Percentiles rank a stretch among this genome's conserved stretches.
phyloP scores from a whole-genome alignment of 2,888 invertebrate genomes.

The Philereme vetulata region DNA sequence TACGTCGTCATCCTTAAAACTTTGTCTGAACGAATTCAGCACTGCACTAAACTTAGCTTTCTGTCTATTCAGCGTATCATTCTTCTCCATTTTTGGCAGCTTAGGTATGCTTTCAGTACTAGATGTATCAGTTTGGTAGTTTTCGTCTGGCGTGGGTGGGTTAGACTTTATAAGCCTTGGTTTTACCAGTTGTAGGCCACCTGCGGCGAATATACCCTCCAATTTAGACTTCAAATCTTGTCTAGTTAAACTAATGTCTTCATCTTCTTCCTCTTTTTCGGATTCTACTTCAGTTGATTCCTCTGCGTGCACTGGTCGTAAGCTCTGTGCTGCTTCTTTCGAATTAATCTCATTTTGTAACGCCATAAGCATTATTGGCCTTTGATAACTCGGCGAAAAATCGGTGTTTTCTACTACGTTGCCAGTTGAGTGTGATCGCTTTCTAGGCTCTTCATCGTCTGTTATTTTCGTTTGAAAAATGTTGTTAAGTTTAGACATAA shows the following conservation, averaged over 20 bases:
- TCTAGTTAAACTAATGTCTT: conserved; percentile 62
- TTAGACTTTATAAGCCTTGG: conserved; percentile 68
- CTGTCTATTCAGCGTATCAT: conserved; percentile 75
- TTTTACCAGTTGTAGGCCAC: conserved; percentile 63
- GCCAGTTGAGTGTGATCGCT: conserved; percentile 69
- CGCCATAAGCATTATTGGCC: conserved; percentile 61
- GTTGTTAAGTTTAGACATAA: conserved; percentile 73
- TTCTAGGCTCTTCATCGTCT: conserved; percentile 60
- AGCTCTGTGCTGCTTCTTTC: conserved; percentile 52
- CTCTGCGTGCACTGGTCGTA: conserved; percentile 56
- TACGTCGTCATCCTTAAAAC: conserved; percentile 67
- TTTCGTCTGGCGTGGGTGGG: conserved; percentile 69
- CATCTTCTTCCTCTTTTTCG: conserved; percentile 33
- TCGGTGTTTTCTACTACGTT: conserved; percentile 57
- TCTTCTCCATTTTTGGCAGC: conserved; percentile 69
- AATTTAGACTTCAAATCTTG: conserved; percentile 72
- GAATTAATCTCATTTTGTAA: conserved; percentile 68
- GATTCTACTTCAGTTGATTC: conserved; percentile 40
- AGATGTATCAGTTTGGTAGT: conserved; percentile 61
- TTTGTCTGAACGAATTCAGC: conserved; percentile 71
- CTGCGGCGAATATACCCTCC: conserved; percentile 68
- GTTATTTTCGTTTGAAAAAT: conserved; percentile 69
- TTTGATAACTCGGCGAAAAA: conserved; percentile 46
- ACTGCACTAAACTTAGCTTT: conserved; percentile 72
- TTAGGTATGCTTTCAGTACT: conserved; percentile 67